Percentiles rank a stretch among this genome's conserved stretches.
Evolutionary conservation across 2,113 vertebrate species (phyloP).

Genomic region (Dicentrarchus labrax): DNA sequence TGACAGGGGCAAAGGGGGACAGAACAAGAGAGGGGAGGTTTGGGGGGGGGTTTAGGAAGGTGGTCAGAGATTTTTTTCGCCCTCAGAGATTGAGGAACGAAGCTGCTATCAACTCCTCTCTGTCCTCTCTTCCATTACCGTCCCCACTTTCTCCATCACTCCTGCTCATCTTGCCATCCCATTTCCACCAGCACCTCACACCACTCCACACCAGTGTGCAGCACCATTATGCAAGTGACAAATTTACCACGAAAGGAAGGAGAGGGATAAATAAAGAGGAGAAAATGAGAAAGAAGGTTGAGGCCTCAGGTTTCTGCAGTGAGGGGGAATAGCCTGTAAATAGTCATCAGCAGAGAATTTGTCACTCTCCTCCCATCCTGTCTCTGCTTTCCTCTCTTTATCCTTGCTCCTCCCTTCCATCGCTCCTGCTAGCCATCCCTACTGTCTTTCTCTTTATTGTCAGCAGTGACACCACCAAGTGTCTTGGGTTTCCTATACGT

Average conservation of each 20-base stretch:
- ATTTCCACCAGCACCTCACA: slow-evolving; percentile 37
- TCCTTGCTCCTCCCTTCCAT: slow-evolving; percentile 16
- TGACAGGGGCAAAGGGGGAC: slow-evolving; percentile 69
- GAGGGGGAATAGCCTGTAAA: slow-evolving; percentile 69
- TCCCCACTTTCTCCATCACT: slow-evolving; percentile 57
- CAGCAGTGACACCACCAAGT: slow-evolving; percentile 40
- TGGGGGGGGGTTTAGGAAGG: slow-evolving; percentile 45
- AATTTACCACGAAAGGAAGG: slow-evolving; percentile 64
- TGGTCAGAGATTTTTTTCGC: slow-evolving; percentile 60
- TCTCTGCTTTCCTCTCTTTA: slow-evolving; percentile 29
- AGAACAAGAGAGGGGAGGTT: slow-evolving; percentile 39
- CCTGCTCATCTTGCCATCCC: slow-evolving; percentile 59
- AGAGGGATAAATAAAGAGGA: slow-evolving; percentile 68
- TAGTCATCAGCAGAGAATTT: slow-evolving; percentile 74
- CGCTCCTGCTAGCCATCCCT: slow-evolving; percentile 28
- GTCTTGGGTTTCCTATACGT: neutral
- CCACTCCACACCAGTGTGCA: slow-evolving; percentile 51
- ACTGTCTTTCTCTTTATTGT: slow-evolving; percentile 50
- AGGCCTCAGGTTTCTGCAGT: slow-evolving; percentile 43
- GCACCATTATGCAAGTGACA: slow-evolving; percentile 81
- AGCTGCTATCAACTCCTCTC: slow-evolving; percentile 59
- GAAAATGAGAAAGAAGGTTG: slow-evolving; percentile 65
- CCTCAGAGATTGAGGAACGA: slow-evolving; percentile 62
- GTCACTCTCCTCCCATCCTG: slow-evolving; percentile 62
- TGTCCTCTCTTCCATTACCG: slow-evolving; percentile 59